Base-by-base conservation (phyloP, 92 coral and sea anemone species). In the Zoanthus gigantus region DNA sequence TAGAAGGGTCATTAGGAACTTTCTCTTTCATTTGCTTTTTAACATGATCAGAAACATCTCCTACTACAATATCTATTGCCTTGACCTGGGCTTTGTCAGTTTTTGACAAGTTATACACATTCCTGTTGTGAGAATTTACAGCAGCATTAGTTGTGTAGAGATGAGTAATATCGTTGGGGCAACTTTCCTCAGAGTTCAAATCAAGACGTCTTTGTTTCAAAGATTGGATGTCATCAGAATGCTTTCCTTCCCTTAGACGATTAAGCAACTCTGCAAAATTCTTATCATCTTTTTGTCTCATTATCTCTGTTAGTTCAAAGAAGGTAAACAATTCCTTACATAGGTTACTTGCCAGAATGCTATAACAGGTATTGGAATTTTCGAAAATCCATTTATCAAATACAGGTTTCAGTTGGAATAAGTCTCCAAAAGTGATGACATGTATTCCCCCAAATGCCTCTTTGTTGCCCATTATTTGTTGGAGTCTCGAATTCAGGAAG, bases 281-380 rank as follows among this genome's bases (percentile, higher is more conserved):
- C 30, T 89, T 92, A 61, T 94, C 93, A 86, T 94, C 97, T 82
- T 85, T 94, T 11, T 92, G 93, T 66, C 95, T 90, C 93, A 94
- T 94, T 72, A 85, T 79, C 2, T 91, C 89, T 16, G 90, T 79
- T 9, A 91, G 30, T 77, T 91, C 88, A 37, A 86, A 91, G 29
- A 87, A 28, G 4, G 74, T 78, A 30, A 91, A 71, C 57, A 17
- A 79, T 15, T 86, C 17, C 12, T 74, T 30, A 90, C 88, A 90
- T 4, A 89, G 28, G 46, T 89, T 92, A 65, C 32, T 75, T 71
- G 92, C 91, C 14, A 90, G 29, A 17, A 89, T 78, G 76, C 72
- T 14, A 83, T 92, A 89, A 37, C 44, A 42, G 34, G 60, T 68
- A 2, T 90, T 57, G 13, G 89, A 7, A 54, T 57, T 58, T 78